These are phyloP conservation scores for Dromas ardeola DNA, from an alignment of 2,113 vertebrate genomes.

Conservation along the genomic window DNA sequence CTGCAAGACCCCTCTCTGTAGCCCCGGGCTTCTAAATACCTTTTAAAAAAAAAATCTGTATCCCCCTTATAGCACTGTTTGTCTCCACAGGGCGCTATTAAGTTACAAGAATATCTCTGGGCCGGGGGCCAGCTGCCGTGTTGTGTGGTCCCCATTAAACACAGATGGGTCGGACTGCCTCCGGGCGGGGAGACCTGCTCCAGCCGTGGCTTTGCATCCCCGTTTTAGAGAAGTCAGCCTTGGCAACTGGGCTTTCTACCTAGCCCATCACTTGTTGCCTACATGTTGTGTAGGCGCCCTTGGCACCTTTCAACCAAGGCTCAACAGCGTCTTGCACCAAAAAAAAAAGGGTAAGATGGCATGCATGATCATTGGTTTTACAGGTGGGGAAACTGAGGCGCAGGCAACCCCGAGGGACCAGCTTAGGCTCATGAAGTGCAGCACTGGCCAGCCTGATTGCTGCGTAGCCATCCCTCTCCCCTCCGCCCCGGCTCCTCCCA, in stretches of 20 bases:
- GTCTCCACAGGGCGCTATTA: neutral
- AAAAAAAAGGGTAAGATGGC: neutral
- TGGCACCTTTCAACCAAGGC: neutral
- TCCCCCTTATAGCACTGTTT: neutral
- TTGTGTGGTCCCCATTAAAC: conserved; percentile 50
- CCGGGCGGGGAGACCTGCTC: conserved; percentile 3
- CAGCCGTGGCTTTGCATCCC: neutral
- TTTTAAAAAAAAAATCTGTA: neutral
- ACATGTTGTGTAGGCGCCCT: neutral
- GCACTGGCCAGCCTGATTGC: fast-evolving
- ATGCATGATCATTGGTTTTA: neutral
- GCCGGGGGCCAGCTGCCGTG: neutral
- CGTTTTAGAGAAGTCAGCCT: neutral
- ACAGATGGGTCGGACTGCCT: neutral
- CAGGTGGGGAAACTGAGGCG: neutral
- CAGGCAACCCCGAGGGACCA: fast-evolving
- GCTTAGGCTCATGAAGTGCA: neutral
- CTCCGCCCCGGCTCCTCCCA: neutral
- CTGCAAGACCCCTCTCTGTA: neutral
- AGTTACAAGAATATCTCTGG: conserved; percentile 25
- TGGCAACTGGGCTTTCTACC: neutral
- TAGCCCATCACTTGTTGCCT: neutral
- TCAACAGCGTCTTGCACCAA: fast-evolving
- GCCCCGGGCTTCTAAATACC: neutral
- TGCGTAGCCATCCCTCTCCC: neutral